These are phyloP conservation scores for Odontomyia ornata DNA, from an alignment of 2,888 invertebrate genomes.

Conservation along the genomic window DNA sequence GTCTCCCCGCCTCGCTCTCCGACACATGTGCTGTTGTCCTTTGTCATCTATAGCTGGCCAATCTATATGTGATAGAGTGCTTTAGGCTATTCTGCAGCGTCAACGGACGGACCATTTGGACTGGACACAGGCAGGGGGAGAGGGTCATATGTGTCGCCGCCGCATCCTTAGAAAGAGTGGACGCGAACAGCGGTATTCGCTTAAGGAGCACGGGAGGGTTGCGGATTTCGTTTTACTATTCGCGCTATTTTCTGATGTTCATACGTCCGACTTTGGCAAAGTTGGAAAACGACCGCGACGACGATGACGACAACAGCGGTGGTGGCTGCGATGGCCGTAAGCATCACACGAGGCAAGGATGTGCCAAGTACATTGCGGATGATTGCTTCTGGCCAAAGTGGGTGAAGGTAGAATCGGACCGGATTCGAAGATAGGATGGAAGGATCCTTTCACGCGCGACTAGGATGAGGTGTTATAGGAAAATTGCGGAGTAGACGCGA, in stretches of 20 bases:
- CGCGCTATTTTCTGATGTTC: conserved; percentile 42
- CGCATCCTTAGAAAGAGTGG: conserved; percentile 33
- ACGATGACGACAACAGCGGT: neutral
- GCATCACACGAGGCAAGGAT: conserved; percentile 42
- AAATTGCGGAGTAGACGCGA: conserved; percentile 44
- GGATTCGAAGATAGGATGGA: conserved; percentile 5
- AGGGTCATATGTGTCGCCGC: conserved; percentile 36
- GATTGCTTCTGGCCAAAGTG: conserved; percentile 31
- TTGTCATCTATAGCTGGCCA: conserved; percentile 39
- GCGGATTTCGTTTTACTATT: neutral
- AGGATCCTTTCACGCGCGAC: conserved; percentile 24
- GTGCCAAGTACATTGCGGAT: conserved; percentile 42
- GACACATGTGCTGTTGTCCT: neutral
- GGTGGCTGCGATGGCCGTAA: conserved; percentile 20
- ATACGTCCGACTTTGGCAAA: conserved; percentile 36
- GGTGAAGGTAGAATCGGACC: conserved; percentile 13
- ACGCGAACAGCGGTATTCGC: conserved; percentile 16
- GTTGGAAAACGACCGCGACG: conserved; percentile 35
- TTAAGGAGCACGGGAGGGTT: conserved; percentile 17
- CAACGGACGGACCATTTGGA: conserved; percentile 11
- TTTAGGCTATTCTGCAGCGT: conserved; percentile 10
- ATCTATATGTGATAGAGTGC: conserved; percentile 43
- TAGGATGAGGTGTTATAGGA: conserved; percentile 43
- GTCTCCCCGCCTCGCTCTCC: neutral
- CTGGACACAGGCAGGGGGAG: neutral